Evolutionary conservation across 2,113 vertebrate genomes (phyloP).

Genomic region (Strix uralensis): DNA sequence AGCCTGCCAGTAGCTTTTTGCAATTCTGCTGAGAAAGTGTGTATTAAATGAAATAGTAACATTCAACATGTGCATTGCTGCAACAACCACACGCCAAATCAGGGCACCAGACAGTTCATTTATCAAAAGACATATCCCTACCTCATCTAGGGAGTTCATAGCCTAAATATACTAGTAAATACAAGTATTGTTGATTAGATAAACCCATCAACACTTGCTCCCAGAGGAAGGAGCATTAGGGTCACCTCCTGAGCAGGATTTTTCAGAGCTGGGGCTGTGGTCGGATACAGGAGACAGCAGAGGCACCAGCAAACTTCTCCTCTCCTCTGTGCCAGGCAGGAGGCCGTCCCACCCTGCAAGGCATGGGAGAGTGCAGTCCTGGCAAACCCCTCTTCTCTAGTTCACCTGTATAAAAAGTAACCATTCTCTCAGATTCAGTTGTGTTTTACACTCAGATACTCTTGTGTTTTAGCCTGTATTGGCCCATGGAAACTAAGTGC

Average conservation of each 20-base stretch:
- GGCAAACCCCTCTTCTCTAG: neutral
- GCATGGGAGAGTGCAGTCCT: accelerated
- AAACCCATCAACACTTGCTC: neutral
- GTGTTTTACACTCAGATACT: neutral
- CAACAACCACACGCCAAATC: neutral
- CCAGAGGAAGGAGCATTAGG: neutral
- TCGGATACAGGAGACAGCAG: neutral
- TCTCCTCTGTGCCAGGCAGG: neutral
- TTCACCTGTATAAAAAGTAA: neutral
- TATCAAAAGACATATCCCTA: neutral
- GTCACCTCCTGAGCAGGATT: neutral
- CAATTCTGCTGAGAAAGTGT: neutral
- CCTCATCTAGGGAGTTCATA: neutral
- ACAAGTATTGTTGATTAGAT: neutral
- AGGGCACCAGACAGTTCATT: neutral
- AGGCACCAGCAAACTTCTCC: neutral
- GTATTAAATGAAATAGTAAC: neutral
- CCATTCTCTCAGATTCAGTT: neutral
- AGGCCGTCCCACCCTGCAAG: neutral
- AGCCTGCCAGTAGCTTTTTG: slow-evolving; percentile 23
- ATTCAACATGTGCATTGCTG: neutral
- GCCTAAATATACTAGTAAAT: neutral
- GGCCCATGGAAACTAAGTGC: neutral
- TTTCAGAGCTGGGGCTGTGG: neutral
- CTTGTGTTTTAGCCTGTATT: neutral